Evolutionary conservation across 2,113 vertebrate genomes (phyloP).

Genomic region (Neogale vison): DNA sequence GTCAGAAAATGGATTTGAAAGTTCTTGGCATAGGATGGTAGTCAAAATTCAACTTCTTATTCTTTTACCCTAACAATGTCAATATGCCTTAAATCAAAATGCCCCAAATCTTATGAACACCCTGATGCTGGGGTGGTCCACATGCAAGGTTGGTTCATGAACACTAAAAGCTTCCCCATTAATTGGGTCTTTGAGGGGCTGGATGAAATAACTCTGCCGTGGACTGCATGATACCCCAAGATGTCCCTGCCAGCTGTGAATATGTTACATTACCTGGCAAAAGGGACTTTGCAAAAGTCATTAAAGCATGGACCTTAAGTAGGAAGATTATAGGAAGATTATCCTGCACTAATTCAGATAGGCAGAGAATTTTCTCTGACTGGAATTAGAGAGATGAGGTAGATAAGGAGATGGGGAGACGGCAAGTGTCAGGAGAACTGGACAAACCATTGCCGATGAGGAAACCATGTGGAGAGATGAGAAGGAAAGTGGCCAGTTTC

Average conservation of each 20-base stretch:
- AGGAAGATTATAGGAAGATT: too few relatives aligned
- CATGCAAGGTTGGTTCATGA: background rate
- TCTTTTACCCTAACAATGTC: background rate
- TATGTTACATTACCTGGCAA: rapidly evolving
- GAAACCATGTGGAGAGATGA: rapidly evolving
- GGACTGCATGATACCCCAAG: background rate
- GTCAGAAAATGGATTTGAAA: background rate
- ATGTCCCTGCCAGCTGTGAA: background rate
- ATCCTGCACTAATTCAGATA: background rate
- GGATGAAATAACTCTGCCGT: background rate
- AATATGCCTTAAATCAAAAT: background rate
- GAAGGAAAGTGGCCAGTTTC: background rate
- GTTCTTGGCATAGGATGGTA: background rate
- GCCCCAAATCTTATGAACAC: background rate
- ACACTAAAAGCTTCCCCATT: background rate
- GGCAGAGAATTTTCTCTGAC: background rate
- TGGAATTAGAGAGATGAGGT: background rate
- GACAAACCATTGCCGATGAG: rapidly evolving
- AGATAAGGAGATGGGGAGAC: background rate
- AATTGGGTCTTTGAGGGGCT: background rate
- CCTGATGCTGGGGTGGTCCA: background rate
- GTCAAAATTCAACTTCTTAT: background rate
- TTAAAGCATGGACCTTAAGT: background rate
- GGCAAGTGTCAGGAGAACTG: background rate
- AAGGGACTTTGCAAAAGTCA: background rate